Evolutionary conservation across 2,113 vertebrate genomes (phyloP), one percentile per base, ranked within the genome.

Genomic region (Coptodon rendalli): DNA sequence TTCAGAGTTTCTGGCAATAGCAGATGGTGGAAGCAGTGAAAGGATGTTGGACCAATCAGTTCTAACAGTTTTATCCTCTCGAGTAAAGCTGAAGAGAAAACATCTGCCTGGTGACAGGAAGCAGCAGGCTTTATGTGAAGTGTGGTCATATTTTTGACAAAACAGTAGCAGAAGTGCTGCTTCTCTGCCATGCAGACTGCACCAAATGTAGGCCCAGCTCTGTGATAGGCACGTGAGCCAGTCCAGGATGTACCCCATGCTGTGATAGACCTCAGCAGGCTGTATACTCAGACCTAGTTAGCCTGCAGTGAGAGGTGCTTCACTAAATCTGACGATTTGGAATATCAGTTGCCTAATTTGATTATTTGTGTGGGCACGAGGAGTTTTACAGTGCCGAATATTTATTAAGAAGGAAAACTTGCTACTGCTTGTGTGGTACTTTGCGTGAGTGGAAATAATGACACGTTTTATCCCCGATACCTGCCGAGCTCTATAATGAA

Each of bases 31-130:
- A 79, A 73, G 17, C 29, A 73, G 57, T 34, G 59, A 90, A 68
- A 85, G 80, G 68, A 80, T 81, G 81, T 22, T 80, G 82, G 31
- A 80, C 81, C 83, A 82, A 89, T 89, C 56, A 7, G 43, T 59
- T 89, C 40, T 76, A 85, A 53, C 79, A 71, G 80, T 82, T 87
- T 73, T 82, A 71, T 54, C 90, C 81, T 43, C 48, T 79, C 22
- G 57, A 80, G 82, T 82, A 71, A 80, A 82, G 59, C 80, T 87
- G 43, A 85, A 87, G 79, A 85, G 59, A 88, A 50, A 66, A 89
- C 84, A 84, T 81, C 86, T 88, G 87, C 56, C 63, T 29, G 38
- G 63, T 61, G 76, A 68, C 84, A 82, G 78, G 27, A 82, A 80
- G 81, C 83, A 71, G 83, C 38, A 12, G 29, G 45, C 24, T 66